phyloP scores from a whole-genome alignment of 2,888 invertebrate species.

The Torymus tubicola region DNA sequence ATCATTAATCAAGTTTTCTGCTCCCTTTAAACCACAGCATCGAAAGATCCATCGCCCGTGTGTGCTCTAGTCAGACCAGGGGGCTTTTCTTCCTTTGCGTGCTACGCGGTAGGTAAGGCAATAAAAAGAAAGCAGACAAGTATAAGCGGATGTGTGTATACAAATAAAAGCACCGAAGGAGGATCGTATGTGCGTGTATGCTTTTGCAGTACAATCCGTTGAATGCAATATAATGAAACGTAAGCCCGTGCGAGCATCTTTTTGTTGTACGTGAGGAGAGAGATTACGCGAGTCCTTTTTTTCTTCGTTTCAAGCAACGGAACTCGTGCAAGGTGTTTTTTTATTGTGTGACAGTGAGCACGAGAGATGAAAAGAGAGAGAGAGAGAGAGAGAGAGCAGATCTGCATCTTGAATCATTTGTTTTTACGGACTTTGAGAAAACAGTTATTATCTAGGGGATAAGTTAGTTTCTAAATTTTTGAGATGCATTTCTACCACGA shows the following conservation, averaged over 20 bases:
- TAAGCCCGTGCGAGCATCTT: slow-evolving; percentile 52
- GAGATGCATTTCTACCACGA: too few relatives aligned
- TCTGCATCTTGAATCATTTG: too few relatives aligned
- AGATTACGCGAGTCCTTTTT: not conserved
- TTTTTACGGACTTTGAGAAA: too few relatives aligned
- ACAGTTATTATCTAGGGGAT: too few relatives aligned
- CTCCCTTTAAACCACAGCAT: slow-evolving; percentile 64
- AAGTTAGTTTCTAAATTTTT: too few relatives aligned
- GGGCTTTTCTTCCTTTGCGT: slow-evolving; percentile 67
- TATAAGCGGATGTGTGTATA: slow-evolving; percentile 57
- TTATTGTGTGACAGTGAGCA: slow-evolving; percentile 20
- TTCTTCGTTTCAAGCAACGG: not conserved
- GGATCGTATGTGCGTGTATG: not conserved
- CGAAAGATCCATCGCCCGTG: slow-evolving; percentile 18
- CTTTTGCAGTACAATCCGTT: not conserved
- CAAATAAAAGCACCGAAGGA: slow-evolving; percentile 13
- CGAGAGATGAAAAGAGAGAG: not conserved
- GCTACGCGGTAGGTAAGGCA: slow-evolving; percentile 70
- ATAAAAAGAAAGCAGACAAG: slow-evolving; percentile 54
- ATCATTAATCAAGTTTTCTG: slow-evolving; percentile 73
- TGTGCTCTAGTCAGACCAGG: slow-evolving; percentile 69
- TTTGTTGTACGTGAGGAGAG: not conserved
- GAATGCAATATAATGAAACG: slow-evolving; percentile 65
- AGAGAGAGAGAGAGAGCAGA: not conserved
- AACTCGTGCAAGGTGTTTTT: too few relatives aligned